Conservation (phyloP, 2,797 vertebrate genomes). For the Sus cebifrons region DNA sequence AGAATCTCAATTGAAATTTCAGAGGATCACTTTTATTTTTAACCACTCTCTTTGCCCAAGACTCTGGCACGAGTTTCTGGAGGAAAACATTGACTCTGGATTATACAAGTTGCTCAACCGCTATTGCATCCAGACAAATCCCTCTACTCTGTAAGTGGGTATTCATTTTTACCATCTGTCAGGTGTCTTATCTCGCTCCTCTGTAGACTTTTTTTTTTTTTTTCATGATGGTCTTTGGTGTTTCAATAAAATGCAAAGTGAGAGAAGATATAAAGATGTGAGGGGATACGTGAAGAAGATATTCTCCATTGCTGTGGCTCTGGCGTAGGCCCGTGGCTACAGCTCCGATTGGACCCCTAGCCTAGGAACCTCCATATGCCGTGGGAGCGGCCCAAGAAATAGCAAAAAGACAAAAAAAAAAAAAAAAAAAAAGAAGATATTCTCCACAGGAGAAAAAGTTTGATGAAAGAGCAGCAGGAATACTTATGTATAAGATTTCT, state of each 20-base stretch:
- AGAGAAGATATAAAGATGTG: neutral
- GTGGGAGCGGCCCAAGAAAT: too few species aligned
- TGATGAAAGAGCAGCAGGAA: neutral
- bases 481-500: neutral
- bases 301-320: neutral
- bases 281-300: neutral
- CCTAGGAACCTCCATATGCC: too few species aligned
- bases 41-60: neutral
- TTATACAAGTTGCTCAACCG: neutral
- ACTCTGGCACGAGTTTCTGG: neutral
- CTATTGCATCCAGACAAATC: neutral
- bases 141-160: neutral
- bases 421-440: neutral
- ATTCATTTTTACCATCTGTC: neutral
- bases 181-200: neutral
- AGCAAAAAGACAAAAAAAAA: too few species aligned
- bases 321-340: too few species aligned
- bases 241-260: neutral
- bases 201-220: neutral
- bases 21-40: slow-evolving; percentile 9
- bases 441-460: neutral
- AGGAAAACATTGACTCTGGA: neutral
- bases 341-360: too few species aligned
- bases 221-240: neutral
- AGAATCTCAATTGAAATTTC: neutral